Conservation (phyloP, 1,140 invertebrate genomes). For the Leptopilina clavipes region DNA sequence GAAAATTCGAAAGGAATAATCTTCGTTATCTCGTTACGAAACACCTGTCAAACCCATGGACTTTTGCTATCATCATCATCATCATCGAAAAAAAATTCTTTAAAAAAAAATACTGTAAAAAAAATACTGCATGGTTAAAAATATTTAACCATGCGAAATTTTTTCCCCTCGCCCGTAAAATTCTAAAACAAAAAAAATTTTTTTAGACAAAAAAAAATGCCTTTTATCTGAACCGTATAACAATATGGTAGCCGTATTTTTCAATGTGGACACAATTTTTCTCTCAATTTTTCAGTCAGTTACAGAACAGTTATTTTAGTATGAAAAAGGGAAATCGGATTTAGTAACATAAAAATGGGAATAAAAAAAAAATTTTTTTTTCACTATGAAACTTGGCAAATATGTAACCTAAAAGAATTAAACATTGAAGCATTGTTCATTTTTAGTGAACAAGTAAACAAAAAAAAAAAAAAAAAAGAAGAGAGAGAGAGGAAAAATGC, state of each 20-base stretch:
- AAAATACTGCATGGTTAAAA: no score
- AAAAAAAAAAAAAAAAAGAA: background rate
- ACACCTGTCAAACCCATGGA: background rate
- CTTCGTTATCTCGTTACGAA: constrained; percentile 48
- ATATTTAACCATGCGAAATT: no score
- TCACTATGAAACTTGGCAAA: background rate
- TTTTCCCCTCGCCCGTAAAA: no score
- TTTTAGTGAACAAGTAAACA: background rate
- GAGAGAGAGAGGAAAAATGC: no score
- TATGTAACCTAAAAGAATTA: background rate
- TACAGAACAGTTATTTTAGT: background rate
- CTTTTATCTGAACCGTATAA: background rate
- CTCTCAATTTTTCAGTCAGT: constrained; percentile 15
- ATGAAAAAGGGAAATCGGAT: constrained; percentile 7
- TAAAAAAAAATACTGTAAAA: no score
- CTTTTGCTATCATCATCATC: background rate
- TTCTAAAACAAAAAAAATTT: no score
- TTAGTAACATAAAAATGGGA: background rate
- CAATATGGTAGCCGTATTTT: background rate
- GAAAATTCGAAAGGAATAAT: constrained; percentile 48
- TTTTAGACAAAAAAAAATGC: background rate
- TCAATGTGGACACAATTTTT: constrained; percentile 15
- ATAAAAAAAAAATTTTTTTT: background rate
- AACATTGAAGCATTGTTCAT: constrained; percentile 8
- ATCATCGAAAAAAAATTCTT: no score